phyloP scores from a whole-genome alignment of 2,888 invertebrate species.

The Drosophila maculinotata region DNA sequence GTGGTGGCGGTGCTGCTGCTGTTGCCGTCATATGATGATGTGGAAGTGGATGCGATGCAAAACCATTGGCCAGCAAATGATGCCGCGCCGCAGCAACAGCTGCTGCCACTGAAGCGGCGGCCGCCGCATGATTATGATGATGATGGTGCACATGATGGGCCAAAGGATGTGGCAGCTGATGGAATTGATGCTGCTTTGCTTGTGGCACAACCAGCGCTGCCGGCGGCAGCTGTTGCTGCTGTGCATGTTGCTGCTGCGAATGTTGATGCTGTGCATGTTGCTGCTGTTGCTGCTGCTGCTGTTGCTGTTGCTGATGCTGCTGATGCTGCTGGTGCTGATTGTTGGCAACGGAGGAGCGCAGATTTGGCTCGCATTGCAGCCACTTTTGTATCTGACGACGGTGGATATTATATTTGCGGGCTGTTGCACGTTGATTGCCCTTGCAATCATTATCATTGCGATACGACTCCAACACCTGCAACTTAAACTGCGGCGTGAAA shows the following conservation, averaged over 20 bases:
- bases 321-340: conserved; percentile 78
- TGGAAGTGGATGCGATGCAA: conserved; percentile 36
- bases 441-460: conserved; percentile 94
- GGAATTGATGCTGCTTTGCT: conserved; percentile 55
- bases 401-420: conserved; percentile 95
- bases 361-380: conserved; percentile 93
- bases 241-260: conserved; percentile 18
- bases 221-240: conserved; percentile 32
- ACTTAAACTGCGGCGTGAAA: conserved; percentile 95
- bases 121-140: conserved; percentile 60
- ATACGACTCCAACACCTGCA: conserved; percentile 95
- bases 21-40: conserved; percentile 41
- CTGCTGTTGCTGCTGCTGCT: conserved; percentile 58
- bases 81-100: conserved; percentile 57
- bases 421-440: conserved; percentile 95
- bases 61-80: conserved; percentile 45
- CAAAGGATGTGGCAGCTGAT: conserved; percentile 58
- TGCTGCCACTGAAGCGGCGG: conserved; percentile 50
- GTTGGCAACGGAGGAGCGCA: conserved; percentile 90
- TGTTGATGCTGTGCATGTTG: conserved; percentile 30
- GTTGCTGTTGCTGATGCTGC: conserved; percentile 54
- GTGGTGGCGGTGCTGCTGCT: conserved; percentile 14
- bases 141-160: conserved; percentile 61
- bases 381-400: conserved; percentile 96
- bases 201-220: conserved; percentile 47